Evolutionary conservation across 2,113 vertebrate species (phyloP), one percentile per base, ranked within the genome.

Genomic region (Channa maculata): DNA sequence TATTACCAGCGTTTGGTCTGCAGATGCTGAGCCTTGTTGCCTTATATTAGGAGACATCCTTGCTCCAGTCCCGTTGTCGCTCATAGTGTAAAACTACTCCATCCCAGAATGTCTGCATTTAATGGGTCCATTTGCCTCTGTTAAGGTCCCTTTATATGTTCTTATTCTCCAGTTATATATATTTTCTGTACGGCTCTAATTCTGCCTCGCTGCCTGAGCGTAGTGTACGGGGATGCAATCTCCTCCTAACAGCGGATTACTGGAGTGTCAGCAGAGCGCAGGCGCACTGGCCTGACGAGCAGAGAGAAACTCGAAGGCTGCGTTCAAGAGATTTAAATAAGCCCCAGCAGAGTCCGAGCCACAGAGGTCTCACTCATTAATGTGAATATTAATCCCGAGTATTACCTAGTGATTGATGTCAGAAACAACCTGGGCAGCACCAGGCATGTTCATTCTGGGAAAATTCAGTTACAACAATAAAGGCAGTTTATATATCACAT

Each of bases 241-340:
- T 85, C 88, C 86, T 79, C 86, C 86, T 69, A 68, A 77, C 84
- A 84, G 89, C 78, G 90, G 92, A 93, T 94, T 92, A 92, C 80
- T 53, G 87, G 92, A 87, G 91, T 89, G 92, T 94, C 91, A 89
- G 90, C 86, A 92, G 68, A 5, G 84, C 94, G 91, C 94, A 94
- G 74, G 94, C 94, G 94, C 93, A 85, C 5, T 86, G 55, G 62
- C n/a, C 55, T 24, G 65, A 34, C 43, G 55, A 76, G 57, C 71
- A 66, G 70, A 73, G 78, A 52, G 43, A 57, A 57, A 60, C 79
- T 72, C 73, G 74, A 64, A 73, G 84, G 79, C 81, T 93, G 88
- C 71, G 75, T 91, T 90, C 76, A 85, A 76, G 89, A 87, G 80
- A 83, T 87, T 88, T 69, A 75, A 84, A 85, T 75, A 80, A 82